A percentile compares a stretch with the other conserved stretches of the same genome.
These are phyloP conservation scores for Xiphorhynchus erythropygius DNA, from an alignment of 2,797 vertebrate genomes.

Conservation along the genomic window DNA sequence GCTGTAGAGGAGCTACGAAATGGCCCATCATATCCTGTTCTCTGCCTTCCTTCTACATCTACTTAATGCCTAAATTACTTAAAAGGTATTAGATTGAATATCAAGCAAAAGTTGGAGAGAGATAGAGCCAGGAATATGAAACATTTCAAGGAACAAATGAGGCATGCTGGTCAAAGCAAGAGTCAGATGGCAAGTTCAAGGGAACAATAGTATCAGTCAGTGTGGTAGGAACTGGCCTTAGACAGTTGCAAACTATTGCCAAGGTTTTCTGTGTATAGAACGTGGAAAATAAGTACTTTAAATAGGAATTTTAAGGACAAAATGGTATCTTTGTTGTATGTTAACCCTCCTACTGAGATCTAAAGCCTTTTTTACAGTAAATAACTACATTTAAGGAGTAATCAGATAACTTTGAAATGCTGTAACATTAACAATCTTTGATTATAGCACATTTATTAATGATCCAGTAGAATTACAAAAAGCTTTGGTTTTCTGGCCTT, in stretches of 20 bases:
- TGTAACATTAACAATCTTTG: not conserved
- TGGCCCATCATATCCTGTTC: not conserved
- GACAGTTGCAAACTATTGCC: not conserved
- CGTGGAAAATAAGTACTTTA: not conserved
- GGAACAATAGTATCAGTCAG: rapidly evolving
- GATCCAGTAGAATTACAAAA: not conserved
- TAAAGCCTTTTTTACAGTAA: not conserved
- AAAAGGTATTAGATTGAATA: not conserved
- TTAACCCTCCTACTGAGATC: not conserved
- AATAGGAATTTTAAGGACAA: not conserved
- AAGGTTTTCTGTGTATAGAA: not conserved
- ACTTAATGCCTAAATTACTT: not conserved
- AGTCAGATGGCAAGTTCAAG: not conserved
- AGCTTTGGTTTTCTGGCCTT: not conserved
- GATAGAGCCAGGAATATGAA: not conserved
- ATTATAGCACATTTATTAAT: not conserved
- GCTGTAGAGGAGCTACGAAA: not conserved
- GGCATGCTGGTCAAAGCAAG: not conserved
- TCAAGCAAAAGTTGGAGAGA: not conserved
- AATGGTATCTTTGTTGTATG: not conserved
- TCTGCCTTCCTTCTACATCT: not conserved
- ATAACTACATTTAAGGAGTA: not conserved
- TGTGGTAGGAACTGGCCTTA: not conserved
- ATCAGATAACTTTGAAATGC: not conserved
- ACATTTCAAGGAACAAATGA: not conserved